Percentiles rank a stretch among this genome's conserved stretches.
Conservation (phyloP, 2,888 invertebrate species). For the Tridacna gigas region DNA sequence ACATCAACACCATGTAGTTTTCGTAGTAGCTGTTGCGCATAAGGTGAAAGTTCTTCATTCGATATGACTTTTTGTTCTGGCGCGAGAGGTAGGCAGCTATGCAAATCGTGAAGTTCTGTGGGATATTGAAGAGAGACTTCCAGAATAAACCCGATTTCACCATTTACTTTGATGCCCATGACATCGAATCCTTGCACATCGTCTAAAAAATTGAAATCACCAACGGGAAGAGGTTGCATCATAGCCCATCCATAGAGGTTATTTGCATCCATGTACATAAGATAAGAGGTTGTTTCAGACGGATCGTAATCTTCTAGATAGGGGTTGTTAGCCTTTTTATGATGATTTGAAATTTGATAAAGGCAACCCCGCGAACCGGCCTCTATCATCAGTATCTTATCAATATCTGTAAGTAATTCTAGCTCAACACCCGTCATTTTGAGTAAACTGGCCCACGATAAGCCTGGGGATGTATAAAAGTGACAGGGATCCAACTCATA, state of each 20-base stretch:
- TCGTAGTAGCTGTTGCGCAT: slow-evolving; percentile 27
- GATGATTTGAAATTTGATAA: slow-evolving; percentile 45
- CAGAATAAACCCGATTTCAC: slow-evolving; percentile 27
- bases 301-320: slow-evolving; percentile 40
- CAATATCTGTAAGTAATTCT: slow-evolving; percentile 40
- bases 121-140: slow-evolving; percentile 33
- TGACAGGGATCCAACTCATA: slow-evolving; percentile 49
- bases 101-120: slow-evolving; percentile 20
- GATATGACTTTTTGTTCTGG: slow-evolving; percentile 21
- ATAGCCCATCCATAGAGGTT: slow-evolving; percentile 39
- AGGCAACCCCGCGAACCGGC: slow-evolving; percentile 41
- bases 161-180: slow-evolving; percentile 23
- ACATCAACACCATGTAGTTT: slow-evolving; percentile 14
- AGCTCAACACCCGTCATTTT: slow-evolving; percentile 38
- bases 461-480: slow-evolving; percentile 50
- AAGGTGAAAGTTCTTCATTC: slow-evolving; percentile 18
- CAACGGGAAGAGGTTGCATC: slow-evolving; percentile 29
- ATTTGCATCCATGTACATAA: slow-evolving; percentile 50
- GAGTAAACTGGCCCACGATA: slow-evolving; percentile 35
- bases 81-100: slow-evolving; percentile 31
- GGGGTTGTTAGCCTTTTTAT: slow-evolving; percentile 47
- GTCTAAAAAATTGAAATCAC: slow-evolving; percentile 19
- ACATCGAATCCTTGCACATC: slow-evolving; percentile 27
- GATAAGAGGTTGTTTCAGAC: slow-evolving; percentile 24
- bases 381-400: slow-evolving; percentile 33